phyloP scores from a whole-genome alignment of 2,888 invertebrate genomes.

The Altica lythri region DNA sequence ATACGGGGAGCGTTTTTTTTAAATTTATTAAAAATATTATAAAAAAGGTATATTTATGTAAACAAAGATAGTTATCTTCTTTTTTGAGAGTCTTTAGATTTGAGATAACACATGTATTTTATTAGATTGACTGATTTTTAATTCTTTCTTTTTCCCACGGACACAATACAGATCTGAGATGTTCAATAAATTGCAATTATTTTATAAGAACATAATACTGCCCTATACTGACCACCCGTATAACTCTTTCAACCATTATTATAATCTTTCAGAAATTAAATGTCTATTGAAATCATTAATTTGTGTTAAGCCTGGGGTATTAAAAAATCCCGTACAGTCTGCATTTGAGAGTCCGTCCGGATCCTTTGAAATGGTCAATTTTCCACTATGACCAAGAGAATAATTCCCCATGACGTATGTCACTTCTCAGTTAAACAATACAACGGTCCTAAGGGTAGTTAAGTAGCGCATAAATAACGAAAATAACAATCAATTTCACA shows the following conservation, averaged over 20 bases:
- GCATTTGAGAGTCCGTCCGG: conserved; percentile 15
- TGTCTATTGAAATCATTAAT: conserved; percentile 21
- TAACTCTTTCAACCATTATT: conserved; percentile 5
- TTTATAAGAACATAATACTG: too few relatives aligned
- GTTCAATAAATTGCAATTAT: too few relatives aligned
- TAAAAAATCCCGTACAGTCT: conserved; percentile 13
- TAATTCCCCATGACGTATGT: conserved; percentile 39
- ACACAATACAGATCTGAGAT: too few relatives aligned
- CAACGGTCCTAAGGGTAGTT: conserved; percentile 40
- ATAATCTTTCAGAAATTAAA: conserved; percentile 15
- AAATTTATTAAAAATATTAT: too few relatives aligned
- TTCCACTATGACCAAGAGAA: conserved; percentile 36
- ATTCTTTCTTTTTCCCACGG: too few relatives aligned
- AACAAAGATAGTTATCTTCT: too few relatives aligned
- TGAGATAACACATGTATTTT: too few relatives aligned
- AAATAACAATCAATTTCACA: conserved; percentile 56
- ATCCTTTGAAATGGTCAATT: conserved; percentile 41
- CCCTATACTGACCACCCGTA: conserved; percentile 14
- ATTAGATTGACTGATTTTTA: too few relatives aligned
- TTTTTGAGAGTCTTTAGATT: too few relatives aligned
- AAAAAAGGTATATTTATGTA: too few relatives aligned
- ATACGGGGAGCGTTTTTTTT: too few relatives aligned
- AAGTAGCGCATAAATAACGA: conserved; percentile 54
- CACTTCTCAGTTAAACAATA: conserved; percentile 39
- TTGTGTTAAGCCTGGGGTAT: conserved; percentile 13